Conservation (phyloP, 2,888 invertebrate species). For the Apotomis turbidana region DNA sequence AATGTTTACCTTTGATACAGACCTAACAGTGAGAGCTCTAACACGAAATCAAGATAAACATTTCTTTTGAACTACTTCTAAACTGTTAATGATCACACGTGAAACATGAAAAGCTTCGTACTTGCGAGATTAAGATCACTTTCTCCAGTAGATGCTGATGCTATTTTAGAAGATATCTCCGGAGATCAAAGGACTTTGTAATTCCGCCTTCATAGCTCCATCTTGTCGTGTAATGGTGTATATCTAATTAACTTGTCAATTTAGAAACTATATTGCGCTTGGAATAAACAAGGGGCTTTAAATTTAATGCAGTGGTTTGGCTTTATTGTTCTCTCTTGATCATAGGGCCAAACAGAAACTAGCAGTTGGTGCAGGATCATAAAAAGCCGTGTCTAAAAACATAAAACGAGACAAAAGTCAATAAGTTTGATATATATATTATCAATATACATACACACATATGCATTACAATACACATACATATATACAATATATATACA, state of each 20-base stretch:
- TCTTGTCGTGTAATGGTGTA: conserved; percentile 24
- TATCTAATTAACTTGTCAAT: conserved; percentile 16
- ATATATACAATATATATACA: too few relatives aligned
- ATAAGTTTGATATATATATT: too few relatives aligned
- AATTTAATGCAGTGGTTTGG: too few relatives aligned
- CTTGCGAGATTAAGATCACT: conserved; percentile 37
- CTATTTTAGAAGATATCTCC: conserved; percentile 32
- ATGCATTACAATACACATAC: too few relatives aligned
- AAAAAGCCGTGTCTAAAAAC: too few relatives aligned
- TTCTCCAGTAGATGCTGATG: conserved; percentile 30
- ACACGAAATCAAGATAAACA: conserved; percentile 3
- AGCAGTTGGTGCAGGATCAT: too few relatives aligned
- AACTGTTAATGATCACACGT: conserved; percentile 24
- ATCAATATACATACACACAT: too few relatives aligned
- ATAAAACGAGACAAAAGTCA: too few relatives aligned
- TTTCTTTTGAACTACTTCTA: conserved; percentile 18
- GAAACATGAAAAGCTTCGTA: conserved; percentile 23
- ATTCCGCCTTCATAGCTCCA: conserved; percentile 28
- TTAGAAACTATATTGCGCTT: conserved; percentile 1
- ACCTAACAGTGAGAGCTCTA: neutral
- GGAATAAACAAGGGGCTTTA: neutral
- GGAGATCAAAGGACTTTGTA: conserved; percentile 34
- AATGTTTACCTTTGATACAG: neutral
- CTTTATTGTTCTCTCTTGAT: too few relatives aligned
- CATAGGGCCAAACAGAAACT: too few relatives aligned